phyloP scores from a whole-genome alignment of 2,797 vertebrate genomes.

The Peromyscus melanophrys region DNA sequence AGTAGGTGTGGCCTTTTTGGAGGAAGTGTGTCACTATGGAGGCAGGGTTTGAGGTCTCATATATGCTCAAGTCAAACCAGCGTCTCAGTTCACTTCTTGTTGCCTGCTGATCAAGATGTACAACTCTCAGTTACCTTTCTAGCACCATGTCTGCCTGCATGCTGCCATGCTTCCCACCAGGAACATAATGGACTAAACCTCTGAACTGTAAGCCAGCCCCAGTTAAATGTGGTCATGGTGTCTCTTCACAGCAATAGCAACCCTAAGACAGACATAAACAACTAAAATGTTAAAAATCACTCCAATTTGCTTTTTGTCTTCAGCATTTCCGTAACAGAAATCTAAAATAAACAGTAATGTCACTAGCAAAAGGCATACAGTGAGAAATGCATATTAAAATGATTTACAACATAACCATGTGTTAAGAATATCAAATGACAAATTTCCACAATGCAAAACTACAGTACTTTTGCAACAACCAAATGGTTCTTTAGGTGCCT shows the following conservation, averaged over 20 bases:
- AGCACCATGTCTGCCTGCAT: background rate
- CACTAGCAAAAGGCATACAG: background rate
- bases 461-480: background rate
- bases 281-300: background rate
- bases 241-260: background rate
- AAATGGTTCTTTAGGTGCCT: conserved; percentile 29
- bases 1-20: background rate
- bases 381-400: background rate
- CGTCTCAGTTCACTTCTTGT: background rate
- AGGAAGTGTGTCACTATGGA: background rate
- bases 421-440: conserved; percentile 10
- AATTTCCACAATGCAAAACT: background rate
- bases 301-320: background rate
- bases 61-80: background rate
- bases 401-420: background rate
- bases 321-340: background rate
- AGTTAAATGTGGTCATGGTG: background rate
- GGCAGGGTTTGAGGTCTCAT: background rate
- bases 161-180: background rate
- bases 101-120: background rate
- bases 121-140: background rate
- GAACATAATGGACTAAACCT: background rate
- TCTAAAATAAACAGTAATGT: background rate
- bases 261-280: background rate
- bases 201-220: background rate